phyloP scores from a whole-genome alignment of 2,797 vertebrate genomes.

The Amphiprion clarkii region DNA sequence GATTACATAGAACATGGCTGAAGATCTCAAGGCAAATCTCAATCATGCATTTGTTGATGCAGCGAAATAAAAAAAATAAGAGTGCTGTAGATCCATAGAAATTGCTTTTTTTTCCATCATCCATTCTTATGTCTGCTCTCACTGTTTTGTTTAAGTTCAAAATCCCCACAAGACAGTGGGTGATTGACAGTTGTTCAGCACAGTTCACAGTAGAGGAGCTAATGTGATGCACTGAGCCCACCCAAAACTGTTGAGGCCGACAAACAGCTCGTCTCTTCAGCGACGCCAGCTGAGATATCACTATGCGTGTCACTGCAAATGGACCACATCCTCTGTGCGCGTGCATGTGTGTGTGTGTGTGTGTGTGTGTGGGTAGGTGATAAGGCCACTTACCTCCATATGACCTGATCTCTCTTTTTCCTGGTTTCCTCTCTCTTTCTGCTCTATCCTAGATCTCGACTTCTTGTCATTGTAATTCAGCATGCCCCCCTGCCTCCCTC shows the following conservation, averaged over 20 bases:
- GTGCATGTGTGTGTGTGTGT: conserved; percentile 73
- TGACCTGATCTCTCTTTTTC: conserved; percentile 74
- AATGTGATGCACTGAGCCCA: conserved; percentile 77
- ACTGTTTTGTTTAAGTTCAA: conserved; percentile 74
- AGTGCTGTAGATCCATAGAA: conserved; percentile 7
- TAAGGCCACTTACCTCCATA: conserved; percentile 81
- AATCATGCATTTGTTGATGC: not conserved
- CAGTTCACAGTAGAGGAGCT: conserved; percentile 79
- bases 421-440: conserved; percentile 21
- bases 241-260: conserved; percentile 82
- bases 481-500: conserved; percentile 5
- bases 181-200: conserved; percentile 80
- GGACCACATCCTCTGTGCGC: conserved; percentile 80
- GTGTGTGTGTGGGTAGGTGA: conserved; percentile 67
- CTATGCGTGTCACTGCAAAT: conserved; percentile 79
- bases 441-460: conserved; percentile 29
- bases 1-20: conserved; percentile 29
- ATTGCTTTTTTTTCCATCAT: conserved; percentile 26
- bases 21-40: conserved; percentile 7
- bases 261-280: conserved; percentile 77
- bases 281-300: conserved; percentile 75
- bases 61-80: not conserved
- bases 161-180: conserved; percentile 72
- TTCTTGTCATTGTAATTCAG: conserved; percentile 61
- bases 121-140: conserved; percentile 55